Evolutionary conservation across 30 jellyfish, hydroid and myxozoan species (phyloP), one percentile per base, ranked within the genome.

Genomic region (Hydractinia echinata): DNA sequence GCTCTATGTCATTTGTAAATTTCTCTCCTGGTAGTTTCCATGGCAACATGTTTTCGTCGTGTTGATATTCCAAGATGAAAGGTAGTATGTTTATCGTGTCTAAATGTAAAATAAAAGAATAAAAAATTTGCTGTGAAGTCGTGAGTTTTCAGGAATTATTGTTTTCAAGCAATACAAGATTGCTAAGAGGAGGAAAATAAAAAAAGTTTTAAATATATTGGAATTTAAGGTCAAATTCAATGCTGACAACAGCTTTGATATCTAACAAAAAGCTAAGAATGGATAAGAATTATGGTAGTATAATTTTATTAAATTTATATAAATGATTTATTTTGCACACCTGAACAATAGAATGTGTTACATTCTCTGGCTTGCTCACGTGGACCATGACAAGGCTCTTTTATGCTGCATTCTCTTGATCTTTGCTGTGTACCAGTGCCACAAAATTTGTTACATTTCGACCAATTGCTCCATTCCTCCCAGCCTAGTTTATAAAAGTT

Each of bases 391-490:
- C 96, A 83, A 18, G 76, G 60, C 9, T 83, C 79, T 13, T 60
- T 64, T n/a, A 94, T 48, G 20, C 54, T 70, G 72, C 96, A 89
- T 19, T 39, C 53, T 66, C 96, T 81, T 54, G 62, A 73, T 48
- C 96, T 64, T 54, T 66, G 77, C 16, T 89, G 92, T 14, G 83
- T 66, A 55, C 96, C 96, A 5, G 86, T 85, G 44, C 88, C 96
- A 80, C 96, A 89, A 77, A 84, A 51, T 56, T 71, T 76, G n/a
- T 85, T 56, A 67, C 96, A 89, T 6, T 85, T n/a, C 50, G 81
- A 54, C 96, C 96, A 89, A 8, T 79, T 49, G 6, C 89, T 79
- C 96, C 96, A 89, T 8, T 86, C 69, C 67, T 79, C 84, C 96
- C 96, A 89, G 14, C 96, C 96, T 88, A 58, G 15, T 49, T n/a